A percentile compares a stretch with the other conserved stretches of the same genome.
Conservation (phyloP, 2,888 invertebrate species). For the Netelia melanura region DNA sequence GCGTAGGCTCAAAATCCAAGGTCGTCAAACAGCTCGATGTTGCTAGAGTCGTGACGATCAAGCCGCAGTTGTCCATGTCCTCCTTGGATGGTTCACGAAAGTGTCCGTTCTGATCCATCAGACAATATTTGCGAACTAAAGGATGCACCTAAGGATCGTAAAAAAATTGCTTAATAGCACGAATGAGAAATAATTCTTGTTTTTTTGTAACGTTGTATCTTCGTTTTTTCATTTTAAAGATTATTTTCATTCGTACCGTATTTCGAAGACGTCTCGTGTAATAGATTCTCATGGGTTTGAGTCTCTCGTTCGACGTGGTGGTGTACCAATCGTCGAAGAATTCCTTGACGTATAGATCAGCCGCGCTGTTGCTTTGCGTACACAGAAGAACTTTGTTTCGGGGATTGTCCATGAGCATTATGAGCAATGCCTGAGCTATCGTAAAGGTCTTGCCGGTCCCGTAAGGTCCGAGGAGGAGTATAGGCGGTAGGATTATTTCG, state of each 20-base stretch:
- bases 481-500: slow-evolving; percentile 88
- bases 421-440: slow-evolving; percentile 87
- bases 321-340: slow-evolving; percentile 92
- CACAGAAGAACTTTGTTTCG: slow-evolving; percentile 91
- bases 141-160: slow-evolving; percentile 76
- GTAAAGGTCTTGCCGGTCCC: slow-evolving; percentile 96
- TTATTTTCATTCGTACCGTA: slow-evolving; percentile 88
- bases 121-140: slow-evolving; percentile 88
- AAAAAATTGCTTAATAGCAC: neutral
- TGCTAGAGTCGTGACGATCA: slow-evolving; percentile 92
- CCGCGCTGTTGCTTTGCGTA: slow-evolving; percentile 95
- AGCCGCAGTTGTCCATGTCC: slow-evolving; percentile 89
- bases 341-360: slow-evolving; percentile 94
- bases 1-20: slow-evolving; percentile 90
- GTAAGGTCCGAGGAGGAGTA: slow-evolving; percentile 92
- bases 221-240: slow-evolving; percentile 24
- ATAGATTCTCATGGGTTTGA: slow-evolving; percentile 90
- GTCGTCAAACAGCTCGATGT: slow-evolving; percentile 91
- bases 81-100: slow-evolving; percentile 90
- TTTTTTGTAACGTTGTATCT: neutral
- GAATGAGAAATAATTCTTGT: neutral
- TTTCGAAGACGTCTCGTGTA: slow-evolving; percentile 92
- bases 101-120: slow-evolving; percentile 87
- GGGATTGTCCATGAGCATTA: slow-evolving; percentile 86
- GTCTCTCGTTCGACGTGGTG: slow-evolving; percentile 88